phyloP scores from a whole-genome alignment of 2,797 vertebrate genomes.

The Mus minutoides region DNA sequence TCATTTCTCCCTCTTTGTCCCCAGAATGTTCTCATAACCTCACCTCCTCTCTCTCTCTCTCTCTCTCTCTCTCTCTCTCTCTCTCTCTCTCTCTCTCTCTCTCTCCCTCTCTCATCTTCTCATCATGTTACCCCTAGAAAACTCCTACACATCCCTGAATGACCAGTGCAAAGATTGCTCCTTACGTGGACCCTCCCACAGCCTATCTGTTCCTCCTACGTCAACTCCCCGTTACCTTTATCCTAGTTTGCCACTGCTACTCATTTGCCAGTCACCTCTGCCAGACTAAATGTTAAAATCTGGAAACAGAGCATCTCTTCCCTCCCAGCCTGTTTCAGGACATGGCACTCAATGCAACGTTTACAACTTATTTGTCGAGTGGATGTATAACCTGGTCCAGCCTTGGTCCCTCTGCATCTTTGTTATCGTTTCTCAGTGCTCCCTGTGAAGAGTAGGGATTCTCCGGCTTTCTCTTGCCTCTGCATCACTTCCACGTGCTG shows the following conservation, averaged over 20 bases:
- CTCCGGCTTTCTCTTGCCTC: neutral
- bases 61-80: too few species aligned
- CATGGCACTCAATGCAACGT: neutral
- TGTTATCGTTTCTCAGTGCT: neutral
- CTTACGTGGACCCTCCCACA: neutral
- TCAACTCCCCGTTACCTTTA: neutral
- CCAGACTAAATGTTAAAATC: neutral
- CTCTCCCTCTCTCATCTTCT: neutral
- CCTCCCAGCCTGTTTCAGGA: neutral
- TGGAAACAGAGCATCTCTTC: neutral
- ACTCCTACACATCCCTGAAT: neutral
- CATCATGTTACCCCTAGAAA: neutral
- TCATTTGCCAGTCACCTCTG: neutral
- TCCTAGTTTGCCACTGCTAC: neutral
- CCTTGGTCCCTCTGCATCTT: neutral
- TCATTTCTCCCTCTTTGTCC: neutral
- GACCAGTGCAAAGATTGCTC: neutral
- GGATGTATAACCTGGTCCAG: neutral
- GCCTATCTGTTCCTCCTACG: neutral
- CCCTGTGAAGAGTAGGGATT: neutral
- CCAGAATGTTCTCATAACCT: neutral
- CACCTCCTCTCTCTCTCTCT: neutral
- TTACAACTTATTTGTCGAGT: neutral
- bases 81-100: too few species aligned
- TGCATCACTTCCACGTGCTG: neutral